These are phyloP conservation scores for Sebastes nivosus DNA, from an alignment of 2,797 vertebrate species.

Conservation along the genomic window DNA sequence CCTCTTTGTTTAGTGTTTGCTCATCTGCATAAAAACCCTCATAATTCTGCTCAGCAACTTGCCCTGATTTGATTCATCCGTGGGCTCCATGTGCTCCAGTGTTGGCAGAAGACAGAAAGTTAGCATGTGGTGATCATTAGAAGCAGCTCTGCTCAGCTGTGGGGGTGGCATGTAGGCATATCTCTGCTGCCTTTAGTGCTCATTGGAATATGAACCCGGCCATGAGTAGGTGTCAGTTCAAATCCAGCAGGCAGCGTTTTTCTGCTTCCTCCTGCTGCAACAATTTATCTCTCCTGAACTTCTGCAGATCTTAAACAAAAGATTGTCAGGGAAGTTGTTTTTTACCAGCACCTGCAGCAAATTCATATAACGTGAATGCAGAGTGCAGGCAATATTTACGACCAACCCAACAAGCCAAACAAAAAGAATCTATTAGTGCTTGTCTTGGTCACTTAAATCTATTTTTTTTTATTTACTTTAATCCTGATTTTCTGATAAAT, in stretches of 20 bases:
- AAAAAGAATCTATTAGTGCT: neutral
- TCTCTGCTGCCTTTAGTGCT: constrained; percentile 73
- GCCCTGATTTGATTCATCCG: constrained; percentile 13
- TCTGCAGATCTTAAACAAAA: constrained; percentile 2
- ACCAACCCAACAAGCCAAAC: neutral
- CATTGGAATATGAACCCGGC: constrained; percentile 78
- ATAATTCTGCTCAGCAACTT: constrained; percentile 16
- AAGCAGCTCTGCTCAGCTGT: constrained; percentile 68
- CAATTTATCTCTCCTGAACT: constrained; percentile 41
- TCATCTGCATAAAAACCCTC: neutral
- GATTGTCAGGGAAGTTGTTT: neutral
- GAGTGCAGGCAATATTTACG: neutral
- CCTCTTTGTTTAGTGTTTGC: constrained; percentile 5
- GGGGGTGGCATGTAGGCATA: constrained; percentile 80
- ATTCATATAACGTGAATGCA: neutral
- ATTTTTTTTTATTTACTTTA: neutral
- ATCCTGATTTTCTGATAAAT: neutral
- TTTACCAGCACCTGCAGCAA: neutral
- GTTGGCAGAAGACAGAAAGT: constrained; percentile 60
- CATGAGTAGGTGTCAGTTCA: constrained; percentile 79
- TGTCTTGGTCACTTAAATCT: neutral
- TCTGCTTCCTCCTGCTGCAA: constrained; percentile 46
- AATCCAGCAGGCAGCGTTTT: constrained; percentile 59
- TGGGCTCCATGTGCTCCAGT: constrained; percentile 42
- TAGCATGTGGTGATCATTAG: constrained; percentile 75